Evolutionary conservation across 2,113 vertebrate genomes (phyloP).

Genomic region (Oreochromis niloticus): DNA sequence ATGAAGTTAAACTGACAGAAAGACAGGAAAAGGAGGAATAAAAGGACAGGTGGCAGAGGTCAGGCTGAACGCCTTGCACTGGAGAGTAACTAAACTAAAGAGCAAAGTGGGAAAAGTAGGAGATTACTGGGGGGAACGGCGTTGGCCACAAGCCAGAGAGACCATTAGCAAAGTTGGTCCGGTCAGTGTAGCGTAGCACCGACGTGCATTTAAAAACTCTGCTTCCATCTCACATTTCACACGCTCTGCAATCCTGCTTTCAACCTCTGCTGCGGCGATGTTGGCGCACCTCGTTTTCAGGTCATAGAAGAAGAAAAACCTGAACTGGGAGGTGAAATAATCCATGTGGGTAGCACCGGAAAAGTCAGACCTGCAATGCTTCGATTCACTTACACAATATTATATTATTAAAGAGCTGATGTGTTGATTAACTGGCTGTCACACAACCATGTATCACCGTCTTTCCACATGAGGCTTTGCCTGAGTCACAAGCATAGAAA

Average conservation of each 20-base stretch:
- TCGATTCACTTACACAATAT: not conserved
- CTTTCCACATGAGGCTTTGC: not conserved
- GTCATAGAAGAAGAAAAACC: not conserved
- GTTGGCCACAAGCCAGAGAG: conserved; percentile 23
- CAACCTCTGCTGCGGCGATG: not conserved
- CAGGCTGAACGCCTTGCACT: not conserved
- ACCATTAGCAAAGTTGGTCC: conserved; percentile 26
- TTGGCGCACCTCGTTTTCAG: not conserved
- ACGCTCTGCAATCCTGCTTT: not conserved
- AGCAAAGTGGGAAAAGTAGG: not conserved
- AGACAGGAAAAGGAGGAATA: not conserved
- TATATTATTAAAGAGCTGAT: not conserved
- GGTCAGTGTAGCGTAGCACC: not conserved
- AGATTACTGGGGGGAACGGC: not conserved
- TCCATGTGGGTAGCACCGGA: not conserved
- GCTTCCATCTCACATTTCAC: conserved; percentile 14
- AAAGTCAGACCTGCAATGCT: not conserved
- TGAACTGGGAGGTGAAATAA: not conserved
- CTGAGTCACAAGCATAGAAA: not conserved
- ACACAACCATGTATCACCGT: not conserved
- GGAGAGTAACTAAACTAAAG: not conserved
- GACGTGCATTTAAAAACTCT: not conserved
- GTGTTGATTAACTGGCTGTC: not conserved
- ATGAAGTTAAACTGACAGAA: not conserved
- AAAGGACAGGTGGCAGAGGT: not conserved